Conservation (phyloP, 2,888 invertebrate species). For the Silvanus unidentatus region DNA sequence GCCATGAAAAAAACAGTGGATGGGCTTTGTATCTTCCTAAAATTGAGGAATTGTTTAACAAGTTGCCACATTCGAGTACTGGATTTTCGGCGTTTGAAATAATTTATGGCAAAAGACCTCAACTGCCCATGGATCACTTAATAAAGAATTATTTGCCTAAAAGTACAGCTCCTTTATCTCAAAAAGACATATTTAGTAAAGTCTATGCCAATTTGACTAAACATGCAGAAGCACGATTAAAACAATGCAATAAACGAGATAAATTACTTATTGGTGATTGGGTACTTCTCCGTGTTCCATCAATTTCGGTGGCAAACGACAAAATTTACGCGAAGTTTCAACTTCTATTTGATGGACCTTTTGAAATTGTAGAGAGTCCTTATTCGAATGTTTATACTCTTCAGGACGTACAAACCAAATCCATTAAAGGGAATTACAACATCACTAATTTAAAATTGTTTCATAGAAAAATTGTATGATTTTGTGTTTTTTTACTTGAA, state of each 20-base stretch:
- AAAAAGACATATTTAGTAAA: neutral
- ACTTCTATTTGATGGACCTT: conserved; percentile 7
- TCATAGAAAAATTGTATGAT: no score
- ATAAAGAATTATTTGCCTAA: conserved; percentile 2
- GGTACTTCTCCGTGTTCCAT: conserved; percentile 4
- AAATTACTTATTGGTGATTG: conserved; percentile 1
- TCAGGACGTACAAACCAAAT: neutral
- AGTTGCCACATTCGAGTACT: neutral
- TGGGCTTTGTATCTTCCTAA: conserved; percentile 11
- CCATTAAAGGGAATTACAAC: conserved; percentile 7
- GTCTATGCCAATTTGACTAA: neutral
- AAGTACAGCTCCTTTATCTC: neutral
- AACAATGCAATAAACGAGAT: no score
- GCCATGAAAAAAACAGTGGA: conserved; percentile 11
- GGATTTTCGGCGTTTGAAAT: conserved; percentile 6
- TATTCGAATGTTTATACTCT: conserved; percentile 6
- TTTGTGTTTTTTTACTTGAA: no score
- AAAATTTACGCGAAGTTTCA: conserved; percentile 6
- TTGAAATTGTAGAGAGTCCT: neutral
- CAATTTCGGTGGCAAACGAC: conserved; percentile 3
- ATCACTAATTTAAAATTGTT: conserved; percentile 8
- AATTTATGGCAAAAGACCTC: neutral
- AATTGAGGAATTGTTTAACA: conserved; percentile 1
- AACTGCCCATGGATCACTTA: neutral
- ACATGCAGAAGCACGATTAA: neutral